phyloP scores from a whole-genome alignment of 2,888 invertebrate genomes.

The Unio pictorum region DNA sequence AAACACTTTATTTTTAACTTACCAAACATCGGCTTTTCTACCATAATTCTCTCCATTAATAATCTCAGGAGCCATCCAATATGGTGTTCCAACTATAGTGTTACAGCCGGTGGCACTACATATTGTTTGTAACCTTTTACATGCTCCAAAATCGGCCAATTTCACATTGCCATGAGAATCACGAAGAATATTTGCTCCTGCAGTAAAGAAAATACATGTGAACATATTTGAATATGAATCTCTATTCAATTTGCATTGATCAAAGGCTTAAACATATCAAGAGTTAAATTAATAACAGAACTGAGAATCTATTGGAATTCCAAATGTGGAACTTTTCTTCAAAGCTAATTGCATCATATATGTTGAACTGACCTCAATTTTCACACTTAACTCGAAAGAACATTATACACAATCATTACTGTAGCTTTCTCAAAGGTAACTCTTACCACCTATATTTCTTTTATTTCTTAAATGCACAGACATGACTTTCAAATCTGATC shows the following conservation, averaged over 20 bases:
- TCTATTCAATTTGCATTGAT: not conserved
- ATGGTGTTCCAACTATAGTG: conserved; percentile 70
- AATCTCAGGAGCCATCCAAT: conserved; percentile 72
- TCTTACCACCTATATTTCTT: too few relatives aligned
- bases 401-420: too few relatives aligned
- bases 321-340: too few relatives aligned
- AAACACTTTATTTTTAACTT: conserved; percentile 11
- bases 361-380: too few relatives aligned
- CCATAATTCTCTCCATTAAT: conserved; percentile 71
- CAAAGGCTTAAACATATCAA: not conserved
- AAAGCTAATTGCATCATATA: too few relatives aligned
- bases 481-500: too few relatives aligned
- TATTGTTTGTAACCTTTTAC: conserved; percentile 71
- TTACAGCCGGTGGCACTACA: conserved; percentile 54
- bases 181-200: conserved; percentile 73
- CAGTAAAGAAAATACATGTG: not conserved
- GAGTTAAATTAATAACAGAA: too few relatives aligned
- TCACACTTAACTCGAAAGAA: too few relatives aligned
- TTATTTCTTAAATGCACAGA: too few relatives aligned
- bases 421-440: too few relatives aligned
- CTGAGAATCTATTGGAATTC: too few relatives aligned
- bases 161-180: conserved; percentile 73
- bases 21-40: conserved; percentile 72
- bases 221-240: not conserved
- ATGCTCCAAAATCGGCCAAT: conserved; percentile 74